Conservation (phyloP, 2,888 invertebrate genomes). For the Nesidiocoris tenuis region DNA sequence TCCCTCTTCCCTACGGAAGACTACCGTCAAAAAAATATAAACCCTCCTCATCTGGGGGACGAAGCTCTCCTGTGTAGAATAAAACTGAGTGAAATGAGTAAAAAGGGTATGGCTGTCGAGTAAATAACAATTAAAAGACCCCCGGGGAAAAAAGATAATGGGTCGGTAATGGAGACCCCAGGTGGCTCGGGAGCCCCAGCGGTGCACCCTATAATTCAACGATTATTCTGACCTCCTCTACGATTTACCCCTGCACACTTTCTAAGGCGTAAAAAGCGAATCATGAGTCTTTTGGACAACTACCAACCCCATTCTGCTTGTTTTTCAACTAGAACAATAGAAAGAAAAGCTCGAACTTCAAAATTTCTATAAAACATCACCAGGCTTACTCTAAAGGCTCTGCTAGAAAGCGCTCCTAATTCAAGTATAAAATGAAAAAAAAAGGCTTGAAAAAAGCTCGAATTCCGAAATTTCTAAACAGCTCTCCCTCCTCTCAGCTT, state of each 20-base stretch:
- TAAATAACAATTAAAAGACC: conserved; percentile 31
- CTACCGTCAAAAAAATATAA: conserved; percentile 4
- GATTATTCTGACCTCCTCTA: conserved; percentile 3
- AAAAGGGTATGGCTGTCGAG: conserved; percentile 7
- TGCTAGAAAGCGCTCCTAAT: too few species aligned
- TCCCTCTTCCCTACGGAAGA: background rate
- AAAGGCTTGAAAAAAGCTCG: too few species aligned
- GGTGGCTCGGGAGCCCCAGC: conserved; percentile 9
- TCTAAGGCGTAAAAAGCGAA: conserved; percentile 18
- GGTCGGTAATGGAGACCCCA: conserved; percentile 34
- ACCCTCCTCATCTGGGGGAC: background rate
- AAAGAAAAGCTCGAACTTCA: too few species aligned
- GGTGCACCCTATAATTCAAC: conserved; percentile 25
- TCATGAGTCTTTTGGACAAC: conserved; percentile 13
- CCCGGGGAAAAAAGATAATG: conserved; percentile 21
- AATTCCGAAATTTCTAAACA: too few species aligned
- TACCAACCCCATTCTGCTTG: too few species aligned
- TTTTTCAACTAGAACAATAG: too few species aligned
- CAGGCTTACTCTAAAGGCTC: too few species aligned
- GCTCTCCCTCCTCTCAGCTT: too few species aligned
- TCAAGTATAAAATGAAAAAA: too few species aligned
- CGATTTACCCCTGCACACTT: background rate
- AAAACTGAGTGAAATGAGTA: background rate
- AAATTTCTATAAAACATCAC: too few species aligned
- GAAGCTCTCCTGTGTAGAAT: background rate